phyloP scores from a whole-genome alignment of 2,797 vertebrate species.

The Nannoperca australis region DNA sequence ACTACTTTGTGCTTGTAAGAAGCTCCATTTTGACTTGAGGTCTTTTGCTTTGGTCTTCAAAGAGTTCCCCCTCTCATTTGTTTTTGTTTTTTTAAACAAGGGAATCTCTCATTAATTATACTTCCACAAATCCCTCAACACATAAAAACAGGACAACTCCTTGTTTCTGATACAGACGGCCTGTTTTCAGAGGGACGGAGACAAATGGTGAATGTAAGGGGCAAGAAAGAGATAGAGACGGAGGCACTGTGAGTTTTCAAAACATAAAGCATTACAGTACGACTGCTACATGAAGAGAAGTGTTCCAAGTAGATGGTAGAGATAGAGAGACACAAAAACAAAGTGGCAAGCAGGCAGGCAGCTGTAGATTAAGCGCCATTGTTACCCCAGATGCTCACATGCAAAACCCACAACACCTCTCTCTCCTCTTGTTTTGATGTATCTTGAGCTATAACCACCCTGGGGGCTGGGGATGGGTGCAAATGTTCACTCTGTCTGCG shows the following conservation, averaged over 20 bases:
- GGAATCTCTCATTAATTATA: slow-evolving; percentile 22
- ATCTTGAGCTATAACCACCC: slow-evolving; percentile 53
- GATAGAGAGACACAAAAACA: slow-evolving; percentile 60
- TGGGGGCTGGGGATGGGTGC: slow-evolving; percentile 20
- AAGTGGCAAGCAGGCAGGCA: slow-evolving; percentile 60
- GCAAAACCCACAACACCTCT: slow-evolving; percentile 71
- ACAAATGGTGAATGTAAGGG: slow-evolving; percentile 3
- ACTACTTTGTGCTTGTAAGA: slow-evolving; percentile 3
- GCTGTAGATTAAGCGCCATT: slow-evolving; percentile 64
- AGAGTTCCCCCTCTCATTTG: background rate
- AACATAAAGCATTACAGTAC: slow-evolving; percentile 5
- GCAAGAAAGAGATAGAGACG: slow-evolving; percentile 3
- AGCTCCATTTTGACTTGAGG: slow-evolving; percentile 1
- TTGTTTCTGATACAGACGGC: slow-evolving; percentile 10
- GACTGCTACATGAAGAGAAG: slow-evolving; percentile 39
- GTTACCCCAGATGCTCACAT: slow-evolving; percentile 73
- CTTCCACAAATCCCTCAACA: background rate
- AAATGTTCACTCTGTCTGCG: slow-evolving; percentile 29
- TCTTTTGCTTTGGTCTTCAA: slow-evolving; percentile 15
- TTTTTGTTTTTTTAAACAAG: background rate
- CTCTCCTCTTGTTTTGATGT: slow-evolving; percentile 55
- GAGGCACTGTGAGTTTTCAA: background rate
- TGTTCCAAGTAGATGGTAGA: slow-evolving; percentile 45
- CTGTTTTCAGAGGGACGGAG: slow-evolving; percentile 6
- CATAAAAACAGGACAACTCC: slow-evolving; percentile 8